Percentiles rank a stretch among this genome's conserved stretches.
Evolutionary conservation across 2,113 vertebrate genomes (phyloP).

Genomic region (Acrocephalus arundinaceus): DNA sequence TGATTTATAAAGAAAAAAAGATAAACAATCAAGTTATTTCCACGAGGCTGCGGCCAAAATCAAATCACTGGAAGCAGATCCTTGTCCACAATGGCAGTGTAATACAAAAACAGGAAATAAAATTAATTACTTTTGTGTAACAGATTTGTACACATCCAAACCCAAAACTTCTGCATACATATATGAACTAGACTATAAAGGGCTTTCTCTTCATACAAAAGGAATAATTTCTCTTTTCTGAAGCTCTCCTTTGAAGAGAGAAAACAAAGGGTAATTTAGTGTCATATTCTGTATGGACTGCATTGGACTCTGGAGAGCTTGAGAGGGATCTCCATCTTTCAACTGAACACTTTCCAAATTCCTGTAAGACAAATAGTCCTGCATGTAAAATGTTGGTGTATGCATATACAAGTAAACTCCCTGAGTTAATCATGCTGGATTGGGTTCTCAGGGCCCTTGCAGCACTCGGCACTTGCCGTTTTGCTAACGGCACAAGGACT

Average conservation of each 20-base stretch:
- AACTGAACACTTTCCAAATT: background rate
- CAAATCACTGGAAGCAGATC: background rate
- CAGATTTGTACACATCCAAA: fast-evolving
- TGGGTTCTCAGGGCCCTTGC: background rate
- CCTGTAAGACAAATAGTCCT: background rate
- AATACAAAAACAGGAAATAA: background rate
- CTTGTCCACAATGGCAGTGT: fast-evolving
- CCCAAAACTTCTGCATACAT: background rate
- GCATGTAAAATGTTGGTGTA: background rate
- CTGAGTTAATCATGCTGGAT: background rate
- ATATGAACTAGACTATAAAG: background rate
- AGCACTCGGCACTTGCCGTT: fast-evolving
- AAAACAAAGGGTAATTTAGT: background rate
- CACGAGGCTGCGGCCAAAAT: background rate
- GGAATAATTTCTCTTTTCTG: background rate
- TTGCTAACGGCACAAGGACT: background rate
- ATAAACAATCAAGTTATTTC: background rate
- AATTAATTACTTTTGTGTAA: fast-evolving
- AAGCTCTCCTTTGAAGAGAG: background rate
- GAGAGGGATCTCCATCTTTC: background rate
- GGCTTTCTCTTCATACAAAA: background rate
- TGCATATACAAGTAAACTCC: background rate
- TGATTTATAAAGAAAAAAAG: background rate
- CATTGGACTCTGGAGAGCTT: fast-evolving
- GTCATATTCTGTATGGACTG: background rate